Evolutionary conservation across 2,113 vertebrate genomes (phyloP).

Genomic region (Cercopithecus mona): DNA sequence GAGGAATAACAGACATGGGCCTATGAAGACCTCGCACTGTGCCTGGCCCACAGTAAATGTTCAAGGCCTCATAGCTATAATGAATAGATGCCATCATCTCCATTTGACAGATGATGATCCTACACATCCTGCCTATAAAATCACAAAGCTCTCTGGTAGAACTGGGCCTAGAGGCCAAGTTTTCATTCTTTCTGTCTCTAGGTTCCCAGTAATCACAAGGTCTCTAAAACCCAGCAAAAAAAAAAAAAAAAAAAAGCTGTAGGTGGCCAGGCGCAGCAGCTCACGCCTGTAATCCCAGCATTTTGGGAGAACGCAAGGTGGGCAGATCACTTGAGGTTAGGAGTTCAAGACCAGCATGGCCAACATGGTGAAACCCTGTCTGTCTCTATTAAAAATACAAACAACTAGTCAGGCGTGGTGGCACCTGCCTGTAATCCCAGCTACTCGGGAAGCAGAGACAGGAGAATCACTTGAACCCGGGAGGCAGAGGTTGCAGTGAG

Average conservation of each 20-base stretch:
- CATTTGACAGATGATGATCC: neutral
- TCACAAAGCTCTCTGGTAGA: neutral
- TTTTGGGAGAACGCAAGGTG: too few species aligned
- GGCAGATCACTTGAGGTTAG: too few species aligned
- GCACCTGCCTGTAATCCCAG: too few species aligned
- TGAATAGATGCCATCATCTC: neutral
- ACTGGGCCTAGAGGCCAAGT: neutral
- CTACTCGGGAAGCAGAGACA: too few species aligned
- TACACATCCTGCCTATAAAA: neutral
- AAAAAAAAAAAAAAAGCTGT: too few species aligned
- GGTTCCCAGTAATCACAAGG: neutral
- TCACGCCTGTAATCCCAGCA: too few species aligned
- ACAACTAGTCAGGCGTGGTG: too few species aligned
- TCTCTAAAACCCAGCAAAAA: neutral
- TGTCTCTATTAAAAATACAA: too few species aligned
- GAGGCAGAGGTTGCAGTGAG: too few species aligned
- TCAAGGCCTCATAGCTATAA: neutral
- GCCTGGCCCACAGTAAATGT: neutral
- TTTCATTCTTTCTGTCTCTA: neutral
- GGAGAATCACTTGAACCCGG: too few species aligned
- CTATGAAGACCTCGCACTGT: neutral
- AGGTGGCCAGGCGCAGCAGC: accelerated
- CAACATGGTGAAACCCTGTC: too few species aligned
- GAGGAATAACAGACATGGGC: neutral
- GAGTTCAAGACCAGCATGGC: too few species aligned